These are phyloP conservation scores for Lasioglossum malachurum DNA, from an alignment of 2,888 invertebrate species.

Conservation along the genomic window DNA sequence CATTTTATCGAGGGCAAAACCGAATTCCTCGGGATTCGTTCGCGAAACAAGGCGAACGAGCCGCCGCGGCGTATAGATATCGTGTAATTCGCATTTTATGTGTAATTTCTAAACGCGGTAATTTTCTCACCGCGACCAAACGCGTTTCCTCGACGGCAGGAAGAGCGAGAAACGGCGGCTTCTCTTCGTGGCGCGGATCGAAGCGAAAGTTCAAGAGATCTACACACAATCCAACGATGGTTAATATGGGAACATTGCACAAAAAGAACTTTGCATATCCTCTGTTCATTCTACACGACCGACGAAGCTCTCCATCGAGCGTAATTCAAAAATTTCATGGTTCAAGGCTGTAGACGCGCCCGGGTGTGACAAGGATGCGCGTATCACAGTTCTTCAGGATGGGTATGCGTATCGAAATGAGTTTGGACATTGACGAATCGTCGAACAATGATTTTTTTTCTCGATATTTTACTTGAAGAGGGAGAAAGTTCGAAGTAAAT, in stretches of 20 bases:
- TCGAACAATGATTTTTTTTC: not conserved
- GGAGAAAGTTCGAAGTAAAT: not conserved
- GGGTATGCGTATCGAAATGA: constrained; percentile 1
- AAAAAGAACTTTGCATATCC: constrained; percentile 79
- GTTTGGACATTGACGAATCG: not conserved
- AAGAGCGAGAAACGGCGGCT: constrained; percentile 22
- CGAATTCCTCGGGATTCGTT: constrained; percentile 24
- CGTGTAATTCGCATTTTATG: constrained; percentile 44
- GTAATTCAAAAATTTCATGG: constrained; percentile 65
- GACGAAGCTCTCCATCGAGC: constrained; percentile 71
- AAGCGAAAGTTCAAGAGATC: constrained; percentile 34
- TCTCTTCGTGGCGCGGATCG: constrained; percentile 31
- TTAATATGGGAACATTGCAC: constrained; percentile 81
- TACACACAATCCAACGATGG: constrained; percentile 56
- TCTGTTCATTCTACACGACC: constrained; percentile 79
- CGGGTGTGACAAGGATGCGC: not conserved
- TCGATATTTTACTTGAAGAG: constrained; percentile 9
- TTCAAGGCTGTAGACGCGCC: constrained; percentile 55
- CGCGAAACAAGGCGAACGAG: constrained; percentile 4
- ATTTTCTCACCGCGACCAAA: constrained; percentile 5
- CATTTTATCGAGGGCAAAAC: constrained; percentile 43
- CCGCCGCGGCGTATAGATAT: constrained; percentile 19
- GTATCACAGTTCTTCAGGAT: not conserved
- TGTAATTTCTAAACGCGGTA: constrained; percentile 37
- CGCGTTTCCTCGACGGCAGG: constrained; percentile 16